phyloP scores from a whole-genome alignment of 1,140 invertebrate species.

The Drosophila triauraria region DNA sequence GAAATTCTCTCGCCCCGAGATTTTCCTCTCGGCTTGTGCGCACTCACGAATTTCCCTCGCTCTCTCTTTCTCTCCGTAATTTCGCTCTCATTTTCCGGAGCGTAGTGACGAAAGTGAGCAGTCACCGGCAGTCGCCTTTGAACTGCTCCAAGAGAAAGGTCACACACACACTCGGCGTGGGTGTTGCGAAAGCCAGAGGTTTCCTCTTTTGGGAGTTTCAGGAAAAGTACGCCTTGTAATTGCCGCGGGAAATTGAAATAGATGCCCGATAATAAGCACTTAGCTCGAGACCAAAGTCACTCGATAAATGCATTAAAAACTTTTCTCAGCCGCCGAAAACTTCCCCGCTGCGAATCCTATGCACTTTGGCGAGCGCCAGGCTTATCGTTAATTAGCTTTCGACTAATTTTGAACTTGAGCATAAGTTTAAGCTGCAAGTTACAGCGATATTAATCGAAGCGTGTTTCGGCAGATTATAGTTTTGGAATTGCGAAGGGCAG shows the following conservation, averaged over 20 bases:
- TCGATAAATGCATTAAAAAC: conserved; percentile 81
- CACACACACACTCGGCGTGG: conserved; percentile 16
- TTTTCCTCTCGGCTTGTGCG: conserved; percentile 13
- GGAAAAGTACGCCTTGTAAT: conserved; percentile 63
- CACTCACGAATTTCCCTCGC: conserved; percentile 4
- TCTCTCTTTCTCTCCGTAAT: background rate
- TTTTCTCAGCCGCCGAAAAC: conserved; percentile 58
- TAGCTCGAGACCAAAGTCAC: conserved; percentile 64
- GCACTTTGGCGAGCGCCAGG: conserved; percentile 45
- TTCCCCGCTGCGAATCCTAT: conserved; percentile 23
- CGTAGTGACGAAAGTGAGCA: conserved; percentile 37
- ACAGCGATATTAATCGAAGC: conserved; percentile 63
- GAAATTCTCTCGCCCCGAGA: conserved; percentile 23
- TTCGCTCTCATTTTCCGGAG: conserved; percentile 26
- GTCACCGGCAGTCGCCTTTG: conserved; percentile 45
- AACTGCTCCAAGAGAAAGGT: conserved; percentile 51
- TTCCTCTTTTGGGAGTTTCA: background rate
- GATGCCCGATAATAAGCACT: conserved; percentile 83
- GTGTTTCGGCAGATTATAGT: conserved; percentile 12
- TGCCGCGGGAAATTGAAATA: conserved; percentile 81
- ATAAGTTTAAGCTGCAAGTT: conserved; percentile 64
- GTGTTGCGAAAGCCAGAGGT: conserved; percentile 2
- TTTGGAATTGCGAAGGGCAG: background rate
- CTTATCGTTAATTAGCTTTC: conserved; percentile 81
- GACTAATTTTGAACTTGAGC: conserved; percentile 76